phyloP scores from a whole-genome alignment of 1,140 invertebrate species.

The Ceratosolen fusciceps region DNA sequence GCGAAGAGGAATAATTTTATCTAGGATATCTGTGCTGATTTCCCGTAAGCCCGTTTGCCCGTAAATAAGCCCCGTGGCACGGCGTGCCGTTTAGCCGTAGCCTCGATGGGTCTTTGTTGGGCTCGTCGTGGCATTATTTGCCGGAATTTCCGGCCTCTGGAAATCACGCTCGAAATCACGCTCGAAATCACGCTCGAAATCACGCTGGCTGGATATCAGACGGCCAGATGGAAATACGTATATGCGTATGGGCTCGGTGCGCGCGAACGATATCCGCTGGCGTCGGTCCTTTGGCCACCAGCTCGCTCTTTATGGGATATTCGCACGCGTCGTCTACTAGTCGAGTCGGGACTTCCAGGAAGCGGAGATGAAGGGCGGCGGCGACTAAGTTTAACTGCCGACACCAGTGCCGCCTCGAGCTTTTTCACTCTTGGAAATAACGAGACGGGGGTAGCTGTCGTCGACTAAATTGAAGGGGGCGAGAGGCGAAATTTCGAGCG shows the following conservation, averaged over 20 bases:
- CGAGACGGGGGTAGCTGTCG: background rate
- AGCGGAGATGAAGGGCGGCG: background rate
- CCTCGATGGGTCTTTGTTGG: no score
- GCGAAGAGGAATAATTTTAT: no score
- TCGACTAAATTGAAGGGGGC: background rate
- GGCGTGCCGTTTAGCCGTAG: no score
- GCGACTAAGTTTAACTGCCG: conserved; percentile 24
- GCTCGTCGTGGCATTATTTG: no score
- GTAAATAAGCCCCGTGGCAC: no score
- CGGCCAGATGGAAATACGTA: no score
- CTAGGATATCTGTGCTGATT: no score
- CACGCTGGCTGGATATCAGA: no score
- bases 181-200: background rate
- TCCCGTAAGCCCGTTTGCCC: no score
- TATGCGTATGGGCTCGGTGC: background rate
- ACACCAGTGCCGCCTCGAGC: background rate
- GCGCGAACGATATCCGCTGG: conserved; percentile 22
- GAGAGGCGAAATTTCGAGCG: background rate
- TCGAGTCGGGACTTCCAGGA: conserved; percentile 28
- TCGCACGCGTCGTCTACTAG: conserved; percentile 15
- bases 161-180: background rate
- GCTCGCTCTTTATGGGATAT: background rate
- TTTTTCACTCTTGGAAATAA: conserved; percentile 5
- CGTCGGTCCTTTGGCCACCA: conserved; percentile 1
- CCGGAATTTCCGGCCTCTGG: background rate